Percentiles rank a stretch among this genome's conserved stretches.
Conservation (phyloP, 2,797 vertebrate species). For the Urophycis tenuis region DNA sequence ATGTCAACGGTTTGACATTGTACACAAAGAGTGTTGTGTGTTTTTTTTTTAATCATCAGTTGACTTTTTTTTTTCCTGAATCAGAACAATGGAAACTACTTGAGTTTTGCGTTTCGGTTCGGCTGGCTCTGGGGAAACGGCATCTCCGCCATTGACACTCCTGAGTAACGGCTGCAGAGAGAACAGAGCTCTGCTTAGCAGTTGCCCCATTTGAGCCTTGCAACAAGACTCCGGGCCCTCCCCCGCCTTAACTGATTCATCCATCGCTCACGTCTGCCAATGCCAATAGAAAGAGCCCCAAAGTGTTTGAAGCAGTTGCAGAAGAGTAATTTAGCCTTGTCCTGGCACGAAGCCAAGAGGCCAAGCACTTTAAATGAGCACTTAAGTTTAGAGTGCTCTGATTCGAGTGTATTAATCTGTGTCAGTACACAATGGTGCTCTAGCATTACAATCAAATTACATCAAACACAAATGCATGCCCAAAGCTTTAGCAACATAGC, state of each 20-base stretch:
- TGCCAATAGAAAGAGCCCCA: neutral
- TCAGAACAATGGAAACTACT: too few species aligned
- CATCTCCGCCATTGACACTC: too few species aligned
- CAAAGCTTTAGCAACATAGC: neutral
- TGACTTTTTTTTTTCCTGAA: too few species aligned
- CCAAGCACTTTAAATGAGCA: conserved; percentile 6
- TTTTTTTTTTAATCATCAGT: too few species aligned
- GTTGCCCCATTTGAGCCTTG: neutral
- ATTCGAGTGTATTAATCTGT: neutral
- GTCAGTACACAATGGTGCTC: neutral
- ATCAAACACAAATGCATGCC: neutral
- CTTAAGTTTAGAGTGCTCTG: neutral
- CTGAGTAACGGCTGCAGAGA: neutral
- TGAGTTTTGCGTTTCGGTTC: too few species aligned
- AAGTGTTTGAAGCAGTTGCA: neutral
- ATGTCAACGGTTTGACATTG: too few species aligned
- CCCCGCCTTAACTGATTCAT: neutral
- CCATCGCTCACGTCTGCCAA: neutral
- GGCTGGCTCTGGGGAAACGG: too few species aligned
- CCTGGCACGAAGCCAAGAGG: neutral
- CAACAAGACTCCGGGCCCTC: neutral
- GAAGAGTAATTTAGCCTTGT: neutral
- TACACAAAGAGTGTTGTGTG: too few species aligned
- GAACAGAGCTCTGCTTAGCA: neutral
- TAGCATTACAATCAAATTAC: neutral